These are phyloP conservation scores for Zaprionus ornatus DNA, from an alignment of 1,140 invertebrate genomes.

Conservation along the genomic window DNA sequence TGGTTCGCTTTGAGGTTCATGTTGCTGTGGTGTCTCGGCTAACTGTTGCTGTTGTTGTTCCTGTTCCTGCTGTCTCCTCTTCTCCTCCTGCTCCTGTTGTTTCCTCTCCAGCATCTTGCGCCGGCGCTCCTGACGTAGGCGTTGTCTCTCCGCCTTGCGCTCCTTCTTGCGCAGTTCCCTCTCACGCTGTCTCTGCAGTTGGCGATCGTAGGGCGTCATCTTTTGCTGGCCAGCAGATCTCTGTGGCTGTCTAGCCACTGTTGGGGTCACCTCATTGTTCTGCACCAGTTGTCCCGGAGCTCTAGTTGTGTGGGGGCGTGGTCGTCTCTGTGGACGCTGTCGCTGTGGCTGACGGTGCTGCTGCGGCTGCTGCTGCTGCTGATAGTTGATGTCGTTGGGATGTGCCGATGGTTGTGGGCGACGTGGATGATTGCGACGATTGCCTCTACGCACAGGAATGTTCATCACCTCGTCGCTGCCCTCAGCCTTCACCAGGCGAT, in stretches of 20 bases:
- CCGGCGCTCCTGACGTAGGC: constrained; percentile 43
- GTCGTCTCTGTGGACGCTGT: constrained; percentile 32
- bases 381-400: constrained; percentile 71
- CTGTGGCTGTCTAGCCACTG: not conserved
- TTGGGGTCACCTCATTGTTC: constrained; percentile 54
- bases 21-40: constrained; percentile 37
- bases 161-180: constrained; percentile 62
- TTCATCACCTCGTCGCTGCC: constrained; percentile 75
- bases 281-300: not conserved
- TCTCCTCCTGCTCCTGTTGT: constrained; percentile 51
- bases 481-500: constrained; percentile 75
- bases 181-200: constrained; percentile 69
- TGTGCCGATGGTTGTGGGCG: constrained; percentile 28
- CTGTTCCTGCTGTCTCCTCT: constrained; percentile 25
- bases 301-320: constrained; percentile 31
- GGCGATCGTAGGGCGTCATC: constrained; percentile 68
- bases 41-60: constrained; percentile 37
- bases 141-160: constrained; percentile 39
- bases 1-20: constrained; percentile 42
- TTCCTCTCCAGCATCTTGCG: constrained; percentile 1
- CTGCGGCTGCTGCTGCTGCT: not conserved
- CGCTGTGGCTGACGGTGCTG: constrained; percentile 7
- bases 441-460: constrained; percentile 51
- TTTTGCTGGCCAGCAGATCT: constrained; percentile 32
- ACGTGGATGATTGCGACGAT: constrained; percentile 41